Base-by-base conservation (phyloP, 2,113 vertebrate genomes). In the Rhabdornis inornatus region DNA sequence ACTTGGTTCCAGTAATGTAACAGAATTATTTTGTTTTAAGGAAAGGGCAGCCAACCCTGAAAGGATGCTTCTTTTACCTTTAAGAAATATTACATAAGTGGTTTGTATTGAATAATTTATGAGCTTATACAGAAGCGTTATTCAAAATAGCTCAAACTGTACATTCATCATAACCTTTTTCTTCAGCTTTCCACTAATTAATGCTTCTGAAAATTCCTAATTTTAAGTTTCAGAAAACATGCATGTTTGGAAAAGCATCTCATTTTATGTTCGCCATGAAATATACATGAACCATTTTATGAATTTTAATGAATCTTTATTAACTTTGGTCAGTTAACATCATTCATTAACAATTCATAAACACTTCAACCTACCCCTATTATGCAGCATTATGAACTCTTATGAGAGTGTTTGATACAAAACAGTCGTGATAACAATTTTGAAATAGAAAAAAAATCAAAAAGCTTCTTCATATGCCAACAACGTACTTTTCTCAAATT, bases 241-340 rank as follows among this genome's bases (percentile, higher is more conserved):
- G 83, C 37, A 53, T 92, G 74, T 91, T 94, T 91, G 22, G 65
- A 95, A 83, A 94, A 92, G 40, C 61, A 83, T 69, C 69, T 47
- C 53, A 44, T 94, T 97, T 95, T 93, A 79, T 97, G 90, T 71
- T 80, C 17, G 11, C 25, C 33, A 94, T 84, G 37, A 91, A 93
- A 90, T 89, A 84, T 94, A 42, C 57, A 94, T 96, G 63, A 83
- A 47, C 30, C 25, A 35, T 96, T 96, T 90, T 71, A 93, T 92
- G 61, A 96, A 95, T 96, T 97, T 97, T 97, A 96, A 96, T 97
- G 91, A 93, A 70, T 55, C 78, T 81, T 96, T 95, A 90, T 91
- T 89, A 93, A 95, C 90, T 91, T 96, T 94, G 92, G 76, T 83
- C 65, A 87, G 57, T 93, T 97, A 95, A 90, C 74, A 90, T 91